These are phyloP conservation scores for Nerophis lumbriciformis DNA, from an alignment of 2,113 vertebrate species.

Conservation along the genomic window DNA sequence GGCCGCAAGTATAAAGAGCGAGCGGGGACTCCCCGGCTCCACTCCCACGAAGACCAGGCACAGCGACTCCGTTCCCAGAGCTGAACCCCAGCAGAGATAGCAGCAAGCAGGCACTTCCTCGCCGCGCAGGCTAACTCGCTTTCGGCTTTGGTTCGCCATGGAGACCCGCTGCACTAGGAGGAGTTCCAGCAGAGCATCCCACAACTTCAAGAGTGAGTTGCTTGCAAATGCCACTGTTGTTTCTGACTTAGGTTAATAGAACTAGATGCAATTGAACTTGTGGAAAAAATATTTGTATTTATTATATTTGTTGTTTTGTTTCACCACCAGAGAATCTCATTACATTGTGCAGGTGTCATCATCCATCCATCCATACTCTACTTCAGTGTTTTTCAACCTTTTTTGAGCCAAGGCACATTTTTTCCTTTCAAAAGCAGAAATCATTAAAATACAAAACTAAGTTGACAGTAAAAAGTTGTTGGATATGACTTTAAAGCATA, in stretches of 20 bases:
- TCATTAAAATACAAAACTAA: too few relatives aligned
- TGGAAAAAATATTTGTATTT: too few relatives aligned
- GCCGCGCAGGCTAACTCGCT: slow-evolving; percentile 77
- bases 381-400: too few relatives aligned
- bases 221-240: not conserved
- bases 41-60: slow-evolving; percentile 48
- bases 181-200: slow-evolving; percentile 30
- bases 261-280: too few relatives aligned
- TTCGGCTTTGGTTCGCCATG: slow-evolving; percentile 76
- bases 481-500: too few relatives aligned
- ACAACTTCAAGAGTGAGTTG: slow-evolving; percentile 71
- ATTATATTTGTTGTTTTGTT: not conserved
- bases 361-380: too few relatives aligned
- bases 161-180: slow-evolving; percentile 51
- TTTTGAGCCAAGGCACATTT: too few relatives aligned
- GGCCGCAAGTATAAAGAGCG: slow-evolving; percentile 56
- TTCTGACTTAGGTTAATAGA: not conserved
- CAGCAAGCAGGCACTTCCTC: slow-evolving; percentile 69
- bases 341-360: not conserved
- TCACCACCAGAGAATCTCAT: not conserved
- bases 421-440: too few relatives aligned
- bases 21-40: slow-evolving; percentile 21
- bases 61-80: slow-evolving; percentile 62
- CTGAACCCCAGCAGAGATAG: slow-evolving; percentile 75
- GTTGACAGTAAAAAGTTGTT: too few relatives aligned